Evolutionary conservation across 2,888 invertebrate species (phyloP), one percentile per base, ranked within the genome.

Genomic region (Hyposoter dolosus): DNA sequence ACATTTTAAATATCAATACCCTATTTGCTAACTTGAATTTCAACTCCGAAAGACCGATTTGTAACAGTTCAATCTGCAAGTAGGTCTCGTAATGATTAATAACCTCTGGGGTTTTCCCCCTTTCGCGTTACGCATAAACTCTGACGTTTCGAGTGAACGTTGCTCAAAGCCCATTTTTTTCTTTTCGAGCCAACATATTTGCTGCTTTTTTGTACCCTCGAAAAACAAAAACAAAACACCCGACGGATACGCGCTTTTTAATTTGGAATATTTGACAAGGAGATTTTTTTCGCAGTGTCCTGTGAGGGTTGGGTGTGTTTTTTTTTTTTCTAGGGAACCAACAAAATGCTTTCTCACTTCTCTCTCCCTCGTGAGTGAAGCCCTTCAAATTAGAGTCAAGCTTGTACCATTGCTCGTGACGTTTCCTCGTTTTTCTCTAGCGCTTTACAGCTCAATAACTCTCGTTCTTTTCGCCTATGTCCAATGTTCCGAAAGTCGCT

Each of bases 361-460:
- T 28, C 43, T 12, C 50, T 80, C 71, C 50, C 69, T 75, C 35
- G 28, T 40, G 79, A 79, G 53, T 65, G 82, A 74, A 82, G 84
- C 80, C 83, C 83, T 87, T 88, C 87, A 88, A 89, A 90, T 90
- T 90, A 90, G 84, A 89, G 89, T 88, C 88, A 82, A 79, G 32
- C 63, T 40, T 32, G 19, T 5, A 81, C 82, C 35, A 75, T 79
- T 82, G 78, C 43, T 28, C 63, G 45, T 75, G 74, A 82, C 79
- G 75, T 75, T 69, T n/a, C 45, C 69, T 82, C 82, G 75, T 85
- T 85, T 78, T 66, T 85, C 82, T 78, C 68, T 47, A 40, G 23
- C 40, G 23, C 23, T 40, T 40, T 19, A 60, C 63, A 63, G 35
- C 47, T 28, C 35, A 82, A 78, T 65, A 79, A 79, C 82, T 85